Conservation (phyloP, 2,797 vertebrate genomes). For the Sebastes paucispinis region DNA sequence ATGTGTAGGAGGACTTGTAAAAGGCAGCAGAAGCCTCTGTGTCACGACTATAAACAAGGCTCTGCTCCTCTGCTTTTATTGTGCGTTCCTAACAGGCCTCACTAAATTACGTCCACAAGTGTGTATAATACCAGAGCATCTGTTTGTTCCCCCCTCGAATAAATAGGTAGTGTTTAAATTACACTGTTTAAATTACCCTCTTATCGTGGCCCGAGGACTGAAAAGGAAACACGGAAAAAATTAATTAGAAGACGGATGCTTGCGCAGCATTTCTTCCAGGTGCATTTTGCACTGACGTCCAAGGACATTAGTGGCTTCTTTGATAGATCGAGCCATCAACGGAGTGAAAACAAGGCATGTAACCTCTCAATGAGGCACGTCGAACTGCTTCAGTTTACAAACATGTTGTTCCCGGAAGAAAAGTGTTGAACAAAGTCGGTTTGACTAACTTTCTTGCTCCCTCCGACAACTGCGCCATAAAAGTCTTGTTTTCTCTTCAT, state of each 20-base stretch:
- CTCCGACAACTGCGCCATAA: neutral
- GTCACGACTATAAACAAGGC: slow-evolving; percentile 65
- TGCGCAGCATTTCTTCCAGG: slow-evolving; percentile 70
- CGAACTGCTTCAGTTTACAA: slow-evolving; percentile 29
- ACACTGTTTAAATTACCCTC: slow-evolving; percentile 84
- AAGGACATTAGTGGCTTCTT: slow-evolving; percentile 59
- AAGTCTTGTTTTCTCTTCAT: neutral
- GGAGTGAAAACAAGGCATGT: slow-evolving; percentile 48
- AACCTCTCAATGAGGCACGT: slow-evolving; percentile 23
- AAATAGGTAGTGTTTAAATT: slow-evolving; percentile 83
- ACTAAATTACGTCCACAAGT: slow-evolving; percentile 88
- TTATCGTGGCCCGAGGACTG: slow-evolving; percentile 75
- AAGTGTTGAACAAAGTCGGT: neutral
- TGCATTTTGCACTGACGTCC: slow-evolving; percentile 73
- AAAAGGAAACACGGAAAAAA: slow-evolving; percentile 80
- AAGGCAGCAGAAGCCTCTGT: slow-evolving; percentile 38
- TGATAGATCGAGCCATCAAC: slow-evolving; percentile 55
- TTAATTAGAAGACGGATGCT: slow-evolving; percentile 81
- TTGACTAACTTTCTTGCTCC: neutral
- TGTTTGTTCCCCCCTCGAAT: slow-evolving; percentile 85
- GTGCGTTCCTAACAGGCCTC: slow-evolving; percentile 81
- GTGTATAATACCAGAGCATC: slow-evolving; percentile 85
- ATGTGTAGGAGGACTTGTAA: slow-evolving; percentile 26
- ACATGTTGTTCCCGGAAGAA: slow-evolving; percentile 29
- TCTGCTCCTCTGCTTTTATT: slow-evolving; percentile 75